Conservation (phyloP, 2,888 invertebrate genomes). For the Lutraria lutraria region DNA sequence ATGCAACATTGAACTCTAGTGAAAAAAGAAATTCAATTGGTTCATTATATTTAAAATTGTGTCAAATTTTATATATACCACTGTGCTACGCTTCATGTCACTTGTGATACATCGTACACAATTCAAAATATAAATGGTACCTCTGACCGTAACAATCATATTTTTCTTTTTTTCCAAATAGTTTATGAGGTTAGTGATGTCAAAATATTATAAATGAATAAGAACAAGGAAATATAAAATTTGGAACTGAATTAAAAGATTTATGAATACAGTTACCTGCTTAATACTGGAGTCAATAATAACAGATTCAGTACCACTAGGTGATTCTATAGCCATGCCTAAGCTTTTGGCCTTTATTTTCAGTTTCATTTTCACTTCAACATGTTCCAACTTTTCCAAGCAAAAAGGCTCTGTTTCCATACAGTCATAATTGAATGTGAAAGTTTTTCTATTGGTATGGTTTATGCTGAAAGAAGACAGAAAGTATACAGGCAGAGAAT, state of each 20-base stretch:
- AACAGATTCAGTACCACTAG: background rate
- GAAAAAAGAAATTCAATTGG: too few species aligned
- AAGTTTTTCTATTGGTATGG: too few species aligned
- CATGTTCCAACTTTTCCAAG: background rate
- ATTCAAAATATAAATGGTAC: too few species aligned
- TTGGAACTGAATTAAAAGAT: background rate
- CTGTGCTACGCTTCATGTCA: too few species aligned
- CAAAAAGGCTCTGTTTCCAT: background rate
- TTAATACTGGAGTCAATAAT: background rate
- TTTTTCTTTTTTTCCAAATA: background rate
- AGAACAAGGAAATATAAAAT: background rate
- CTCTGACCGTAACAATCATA: background rate
- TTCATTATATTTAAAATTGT: too few species aligned
- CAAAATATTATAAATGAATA: background rate
- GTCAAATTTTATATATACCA: too few species aligned
- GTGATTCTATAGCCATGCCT: background rate
- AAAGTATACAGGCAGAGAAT: too few species aligned
- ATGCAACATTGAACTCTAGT: too few species aligned
- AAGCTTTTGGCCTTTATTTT: background rate
- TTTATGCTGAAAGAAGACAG: too few species aligned
- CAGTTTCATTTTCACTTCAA: background rate
- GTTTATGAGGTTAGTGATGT: background rate
- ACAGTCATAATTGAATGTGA: too few species aligned
- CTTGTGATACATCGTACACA: background rate
- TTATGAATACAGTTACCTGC: background rate